phyloP scores from a whole-genome alignment of 2,797 vertebrate species.

The Chromis chromis region DNA sequence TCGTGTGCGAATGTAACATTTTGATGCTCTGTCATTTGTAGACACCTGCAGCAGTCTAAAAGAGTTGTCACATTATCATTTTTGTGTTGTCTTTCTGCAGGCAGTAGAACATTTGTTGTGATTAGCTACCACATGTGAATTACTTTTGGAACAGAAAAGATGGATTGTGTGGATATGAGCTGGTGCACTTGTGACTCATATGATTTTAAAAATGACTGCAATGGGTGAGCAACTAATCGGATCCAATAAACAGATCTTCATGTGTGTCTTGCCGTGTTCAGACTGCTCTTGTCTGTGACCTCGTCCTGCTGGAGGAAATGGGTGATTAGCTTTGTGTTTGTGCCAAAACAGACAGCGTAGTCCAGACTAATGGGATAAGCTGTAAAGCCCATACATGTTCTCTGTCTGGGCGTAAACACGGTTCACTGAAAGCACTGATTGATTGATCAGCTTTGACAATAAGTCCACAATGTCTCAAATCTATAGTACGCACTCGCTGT shows the following conservation, averaged over 20 bases:
- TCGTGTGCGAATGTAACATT: slow-evolving; percentile 46
- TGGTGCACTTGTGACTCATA: slow-evolving; percentile 38
- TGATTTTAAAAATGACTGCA: slow-evolving; percentile 44
- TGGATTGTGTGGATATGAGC: slow-evolving; percentile 12
- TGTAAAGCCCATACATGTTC: slow-evolving; percentile 43
- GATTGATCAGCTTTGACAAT: background rate
- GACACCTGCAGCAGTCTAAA: slow-evolving; percentile 27
- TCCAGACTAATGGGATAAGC: slow-evolving; percentile 70
- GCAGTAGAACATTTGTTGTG: slow-evolving; percentile 34
- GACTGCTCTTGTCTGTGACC: slow-evolving; percentile 23
- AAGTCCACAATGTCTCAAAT: background rate
- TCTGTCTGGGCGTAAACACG: slow-evolving; percentile 51
- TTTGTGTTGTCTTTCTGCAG: slow-evolving; percentile 26
- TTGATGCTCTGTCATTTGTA: slow-evolving; percentile 30
- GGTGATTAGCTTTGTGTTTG: slow-evolving; percentile 28
- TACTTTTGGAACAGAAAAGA: slow-evolving; percentile 15
- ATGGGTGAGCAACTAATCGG: slow-evolving; percentile 30
- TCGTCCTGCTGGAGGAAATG: slow-evolving; percentile 11
- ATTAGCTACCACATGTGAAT: slow-evolving; percentile 19
- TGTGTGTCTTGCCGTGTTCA: slow-evolving; percentile 10
- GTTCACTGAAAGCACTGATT: slow-evolving; percentile 12
- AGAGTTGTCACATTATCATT: slow-evolving; percentile 1
- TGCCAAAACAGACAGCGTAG: slow-evolving; percentile 16
- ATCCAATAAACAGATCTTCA: slow-evolving; percentile 63
- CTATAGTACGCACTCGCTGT: background rate